These are phyloP conservation scores for Sarcophaga rosellei DNA, from an alignment of 2,888 invertebrate genomes.

Conservation along the genomic window DNA sequence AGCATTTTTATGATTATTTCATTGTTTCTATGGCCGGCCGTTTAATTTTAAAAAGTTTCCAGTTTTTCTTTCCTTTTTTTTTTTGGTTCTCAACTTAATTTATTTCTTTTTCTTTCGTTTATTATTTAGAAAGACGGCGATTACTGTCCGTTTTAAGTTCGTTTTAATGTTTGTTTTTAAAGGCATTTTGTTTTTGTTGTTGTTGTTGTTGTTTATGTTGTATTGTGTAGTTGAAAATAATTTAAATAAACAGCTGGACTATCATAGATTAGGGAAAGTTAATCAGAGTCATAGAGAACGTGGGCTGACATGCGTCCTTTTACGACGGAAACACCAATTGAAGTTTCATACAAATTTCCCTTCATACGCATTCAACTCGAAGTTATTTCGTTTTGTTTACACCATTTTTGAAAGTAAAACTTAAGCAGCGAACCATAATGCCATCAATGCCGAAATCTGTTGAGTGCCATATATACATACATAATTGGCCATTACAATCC, in stretches of 20 bases:
- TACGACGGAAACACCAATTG: conserved; percentile 60
- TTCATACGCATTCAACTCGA: not conserved
- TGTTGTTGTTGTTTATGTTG: not conserved
- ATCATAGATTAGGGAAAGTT: conserved; percentile 35
- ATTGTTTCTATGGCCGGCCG: not conserved
- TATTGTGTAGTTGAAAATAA: conserved; percentile 36
- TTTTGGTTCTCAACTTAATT: not conserved
- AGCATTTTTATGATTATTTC: not conserved
- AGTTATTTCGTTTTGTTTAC: not conserved
- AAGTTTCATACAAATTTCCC: conserved; percentile 50
- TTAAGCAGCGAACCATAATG: not conserved
- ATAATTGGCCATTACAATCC: too few relatives aligned
- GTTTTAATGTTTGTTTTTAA: not conserved
- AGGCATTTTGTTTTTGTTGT: conserved; percentile 7
- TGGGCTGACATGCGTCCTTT: not conserved
- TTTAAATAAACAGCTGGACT: conserved; percentile 32
- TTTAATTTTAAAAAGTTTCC: not conserved
- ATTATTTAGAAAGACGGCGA: not conserved
- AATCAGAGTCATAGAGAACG: conserved; percentile 5
- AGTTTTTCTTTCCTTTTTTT: not conserved
- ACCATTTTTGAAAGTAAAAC: conserved; percentile 12
- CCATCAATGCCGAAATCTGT: not conserved
- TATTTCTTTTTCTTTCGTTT: not conserved
- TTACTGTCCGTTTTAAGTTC: not conserved
- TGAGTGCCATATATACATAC: too few relatives aligned